Evolutionary conservation across 1,140 invertebrate genomes (phyloP), one percentile per base, ranked within the genome.

Genomic region (Zaprionus lachaisei): DNA sequence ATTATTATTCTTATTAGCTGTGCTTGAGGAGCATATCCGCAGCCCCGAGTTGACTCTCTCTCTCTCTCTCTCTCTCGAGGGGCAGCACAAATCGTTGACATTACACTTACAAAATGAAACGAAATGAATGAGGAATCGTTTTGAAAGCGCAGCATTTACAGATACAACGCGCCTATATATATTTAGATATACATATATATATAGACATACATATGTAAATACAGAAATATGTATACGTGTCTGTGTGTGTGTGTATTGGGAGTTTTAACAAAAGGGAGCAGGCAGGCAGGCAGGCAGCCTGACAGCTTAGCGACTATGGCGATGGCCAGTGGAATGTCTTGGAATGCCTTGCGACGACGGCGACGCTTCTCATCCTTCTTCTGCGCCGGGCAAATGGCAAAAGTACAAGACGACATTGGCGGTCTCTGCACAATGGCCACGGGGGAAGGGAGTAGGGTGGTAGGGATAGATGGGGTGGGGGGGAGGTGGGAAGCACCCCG

Each of bases 341-440:
- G 73, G 73, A 71, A 76, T 76, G 68, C 55, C 41, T 51, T 71
- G 72, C 60, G 58, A 14, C 49, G 54, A 15, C 9, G 34, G 49
- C 49, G 15, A 26, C 54, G 54, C 44, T 49, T 7, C 47, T 26
- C 49, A 15, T 65, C 51, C 14, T 55, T 56, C 24, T 31, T 31
- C 73, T 68, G 60, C 67, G 65, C 81, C 76, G 82, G 72, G 79
- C 83, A 82, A 81, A 81, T 84, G 82, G 74, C 82, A 79, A 87
- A 86, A 79, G 80, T 86, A 72, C 80, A 86, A 87, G 83, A 72
- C 80, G 80, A 26, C 57, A 71, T 55, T 78, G 78, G 38, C 61
- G 51, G 61, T 60, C 71, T 64, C 47, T 15, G 58, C 24, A 57
- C 58, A 47, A 60, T 67, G 70, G 60, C 41, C 65, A 60, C 72